phyloP scores from a whole-genome alignment of 1,140 invertebrate genomes.

The Drosophila subpulchrella region DNA sequence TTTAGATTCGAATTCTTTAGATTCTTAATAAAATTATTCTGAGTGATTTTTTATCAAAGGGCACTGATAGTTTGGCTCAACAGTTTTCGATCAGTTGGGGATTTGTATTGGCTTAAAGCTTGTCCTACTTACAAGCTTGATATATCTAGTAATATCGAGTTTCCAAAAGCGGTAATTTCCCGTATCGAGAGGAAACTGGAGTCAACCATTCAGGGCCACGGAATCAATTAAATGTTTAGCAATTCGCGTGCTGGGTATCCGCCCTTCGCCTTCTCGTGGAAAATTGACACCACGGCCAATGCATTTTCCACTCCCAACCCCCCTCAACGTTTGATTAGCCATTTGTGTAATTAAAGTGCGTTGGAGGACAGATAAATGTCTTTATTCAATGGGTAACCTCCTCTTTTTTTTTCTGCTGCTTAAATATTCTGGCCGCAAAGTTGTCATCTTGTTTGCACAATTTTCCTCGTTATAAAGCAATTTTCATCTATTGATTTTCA shows the following conservation, averaged over 20 bases:
- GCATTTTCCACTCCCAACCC: slow-evolving; percentile 5
- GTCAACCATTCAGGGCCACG: slow-evolving; percentile 9
- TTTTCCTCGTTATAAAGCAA: slow-evolving; percentile 7
- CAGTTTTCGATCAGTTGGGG: background rate
- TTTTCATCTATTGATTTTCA: slow-evolving; percentile 60
- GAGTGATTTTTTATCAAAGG: background rate
- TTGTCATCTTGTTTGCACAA: slow-evolving; percentile 23
- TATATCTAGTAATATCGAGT: slow-evolving; percentile 13
- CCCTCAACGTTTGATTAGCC: slow-evolving; percentile 26
- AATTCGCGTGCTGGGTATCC: slow-evolving; percentile 29
- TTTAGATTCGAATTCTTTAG: background rate
- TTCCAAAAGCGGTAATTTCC: slow-evolving; percentile 7
- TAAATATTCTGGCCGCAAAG: slow-evolving; percentile 22
- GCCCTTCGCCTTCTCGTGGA: slow-evolving; percentile 4
- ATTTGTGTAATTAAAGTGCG: slow-evolving; percentile 62
- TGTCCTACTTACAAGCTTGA: background rate
- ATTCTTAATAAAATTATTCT: background rate
- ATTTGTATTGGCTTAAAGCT: no score
- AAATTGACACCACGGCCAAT: slow-evolving; percentile 16
- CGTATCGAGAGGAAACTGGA: slow-evolving; percentile 14
- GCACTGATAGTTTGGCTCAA: background rate
- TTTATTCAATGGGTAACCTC: slow-evolving; percentile 10
- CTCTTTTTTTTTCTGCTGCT: slow-evolving; percentile 1
- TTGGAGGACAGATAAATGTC: slow-evolving; percentile 9
- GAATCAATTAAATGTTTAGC: slow-evolving; percentile 45